Evolutionary conservation across 2,797 vertebrate genomes (phyloP).

Genomic region (Fistularia commersonii): DNA sequence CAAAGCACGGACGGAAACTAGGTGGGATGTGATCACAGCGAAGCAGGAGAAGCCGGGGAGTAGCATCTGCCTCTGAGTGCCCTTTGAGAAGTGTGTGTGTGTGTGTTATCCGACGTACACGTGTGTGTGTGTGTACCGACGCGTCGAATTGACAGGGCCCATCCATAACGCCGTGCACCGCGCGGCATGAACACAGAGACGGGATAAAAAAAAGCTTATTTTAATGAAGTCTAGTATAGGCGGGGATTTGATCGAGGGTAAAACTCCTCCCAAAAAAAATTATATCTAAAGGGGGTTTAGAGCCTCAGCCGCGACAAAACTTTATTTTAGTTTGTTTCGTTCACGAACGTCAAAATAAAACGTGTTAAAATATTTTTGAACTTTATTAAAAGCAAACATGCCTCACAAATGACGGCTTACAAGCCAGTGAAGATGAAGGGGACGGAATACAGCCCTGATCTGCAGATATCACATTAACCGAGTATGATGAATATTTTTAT

Average conservation of each 20-base stretch:
- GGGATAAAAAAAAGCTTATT: slow-evolving; percentile 58
- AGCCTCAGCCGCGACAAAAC: too few species aligned
- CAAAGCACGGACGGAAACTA: slow-evolving; percentile 33
- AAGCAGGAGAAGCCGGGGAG: slow-evolving; percentile 30
- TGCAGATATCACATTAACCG: too few species aligned
- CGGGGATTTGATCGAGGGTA: slow-evolving; percentile 5
- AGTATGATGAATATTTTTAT: too few species aligned
- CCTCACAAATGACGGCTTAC: too few species aligned
- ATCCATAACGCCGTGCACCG: slow-evolving; percentile 61
- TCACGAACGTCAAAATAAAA: too few species aligned
- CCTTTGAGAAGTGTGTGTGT: slow-evolving; percentile 32
- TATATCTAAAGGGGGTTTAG: too few species aligned
- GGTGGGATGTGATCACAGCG: slow-evolving; percentile 36
- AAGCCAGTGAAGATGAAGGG: too few species aligned
- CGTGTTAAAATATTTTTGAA: too few species aligned
- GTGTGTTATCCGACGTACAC: slow-evolving; percentile 15
- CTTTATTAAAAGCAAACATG: too few species aligned
- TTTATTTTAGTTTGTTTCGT: too few species aligned
- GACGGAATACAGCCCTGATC: too few species aligned
- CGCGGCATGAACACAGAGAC: slow-evolving; percentile 48
- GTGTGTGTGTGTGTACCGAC: slow-evolving; percentile 27
- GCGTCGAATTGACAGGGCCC: slow-evolving; percentile 55
- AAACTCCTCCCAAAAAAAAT: too few species aligned
- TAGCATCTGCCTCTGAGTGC: slow-evolving; percentile 50
- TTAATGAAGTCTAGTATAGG: slow-evolving; percentile 66